These are phyloP conservation scores for Drosophila pseudoananassae DNA, from an alignment of 1,140 invertebrate species.

Conservation along the genomic window DNA sequence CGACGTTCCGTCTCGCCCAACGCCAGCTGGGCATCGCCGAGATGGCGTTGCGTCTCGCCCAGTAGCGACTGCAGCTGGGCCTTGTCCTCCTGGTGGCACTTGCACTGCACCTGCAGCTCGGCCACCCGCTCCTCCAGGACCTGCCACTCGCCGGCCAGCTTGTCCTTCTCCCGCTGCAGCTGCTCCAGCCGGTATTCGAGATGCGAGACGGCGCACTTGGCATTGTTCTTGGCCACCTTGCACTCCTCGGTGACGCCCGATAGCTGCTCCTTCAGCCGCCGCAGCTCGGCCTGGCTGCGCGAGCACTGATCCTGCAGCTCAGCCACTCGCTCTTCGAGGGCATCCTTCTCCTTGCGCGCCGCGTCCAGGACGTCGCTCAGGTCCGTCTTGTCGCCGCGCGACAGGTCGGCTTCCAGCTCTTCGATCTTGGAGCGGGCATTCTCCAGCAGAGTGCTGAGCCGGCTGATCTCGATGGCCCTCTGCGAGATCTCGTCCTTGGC, in stretches of 20 bases:
- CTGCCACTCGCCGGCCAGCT: conserved; percentile 89
- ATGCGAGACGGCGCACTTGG: conserved; percentile 91
- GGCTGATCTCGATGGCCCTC: conserved; percentile 90
- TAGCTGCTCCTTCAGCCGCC: conserved; percentile 89
- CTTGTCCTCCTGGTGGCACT: conserved; percentile 91
- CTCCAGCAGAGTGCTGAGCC: conserved; percentile 91
- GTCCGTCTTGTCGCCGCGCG: conserved; percentile 87
- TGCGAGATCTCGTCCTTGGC: conserved; percentile 88
- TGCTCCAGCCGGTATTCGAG: conserved; percentile 91
- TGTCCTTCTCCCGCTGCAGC: conserved; percentile 89
- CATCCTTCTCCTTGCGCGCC: conserved; percentile 88
- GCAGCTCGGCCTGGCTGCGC: conserved; percentile 90
- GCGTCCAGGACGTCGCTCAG: conserved; percentile 90
- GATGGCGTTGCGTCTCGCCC: conserved; percentile 88
- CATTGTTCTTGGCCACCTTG: conserved; percentile 91
- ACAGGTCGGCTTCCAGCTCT: conserved; percentile 87
- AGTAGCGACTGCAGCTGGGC: conserved; percentile 88
- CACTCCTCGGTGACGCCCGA: conserved; percentile 91
- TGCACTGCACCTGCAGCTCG: conserved; percentile 89
- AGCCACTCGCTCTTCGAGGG: conserved; percentile 88
- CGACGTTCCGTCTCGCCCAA: conserved; percentile 86
- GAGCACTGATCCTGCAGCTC: conserved; percentile 91
- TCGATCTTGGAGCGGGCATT: conserved; percentile 90
- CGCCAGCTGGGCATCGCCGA: conserved; percentile 86
- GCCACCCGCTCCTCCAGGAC: conserved; percentile 89